Conservation (phyloP, 1,140 invertebrate genomes). For the Chelonus insularis region DNA sequence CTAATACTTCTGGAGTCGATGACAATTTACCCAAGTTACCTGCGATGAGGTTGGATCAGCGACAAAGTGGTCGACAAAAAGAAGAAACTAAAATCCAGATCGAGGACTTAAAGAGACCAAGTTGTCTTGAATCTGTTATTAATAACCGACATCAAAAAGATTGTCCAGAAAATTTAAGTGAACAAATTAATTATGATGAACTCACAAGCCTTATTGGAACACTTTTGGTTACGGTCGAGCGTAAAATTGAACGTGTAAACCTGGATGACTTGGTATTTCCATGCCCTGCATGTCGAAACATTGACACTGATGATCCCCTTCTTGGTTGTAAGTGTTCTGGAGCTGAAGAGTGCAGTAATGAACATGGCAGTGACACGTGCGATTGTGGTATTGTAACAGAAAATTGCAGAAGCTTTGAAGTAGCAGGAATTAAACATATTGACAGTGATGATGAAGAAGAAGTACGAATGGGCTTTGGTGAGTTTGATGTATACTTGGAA, state of each 20-base stretch:
- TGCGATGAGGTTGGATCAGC: constrained; percentile 21
- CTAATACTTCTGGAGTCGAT: constrained; percentile 30
- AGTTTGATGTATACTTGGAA: constrained; percentile 32
- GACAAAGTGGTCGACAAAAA: constrained; percentile 12
- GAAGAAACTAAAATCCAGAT: constrained; percentile 22
- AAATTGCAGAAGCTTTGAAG: constrained; percentile 62
- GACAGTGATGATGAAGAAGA: constrained; percentile 73
- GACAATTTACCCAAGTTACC: constrained; percentile 34
- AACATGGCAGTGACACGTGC: constrained; percentile 25
- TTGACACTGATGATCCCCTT: constrained; percentile 58
- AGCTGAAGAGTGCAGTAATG: constrained; percentile 37
- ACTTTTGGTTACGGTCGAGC: constrained; percentile 68
- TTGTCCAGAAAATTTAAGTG: constrained; percentile 13
- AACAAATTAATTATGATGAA: constrained; percentile 54
- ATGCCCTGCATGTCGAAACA: constrained; percentile 62
- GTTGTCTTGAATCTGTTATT: constrained; percentile 18
- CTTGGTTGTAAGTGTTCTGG: constrained; percentile 53
- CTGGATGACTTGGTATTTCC: constrained; percentile 69
- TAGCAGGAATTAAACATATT: constrained; percentile 72
- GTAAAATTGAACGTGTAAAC: constrained; percentile 68
- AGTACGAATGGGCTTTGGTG: constrained; percentile 57
- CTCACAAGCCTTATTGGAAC: constrained; percentile 66
- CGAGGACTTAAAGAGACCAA: constrained; percentile 20
- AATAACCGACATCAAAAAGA: constrained; percentile 1
- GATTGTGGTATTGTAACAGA: constrained; percentile 23